Evolutionary conservation across 2,113 vertebrate species (phyloP).

Genomic region (Ivindomyrus marchei): DNA sequence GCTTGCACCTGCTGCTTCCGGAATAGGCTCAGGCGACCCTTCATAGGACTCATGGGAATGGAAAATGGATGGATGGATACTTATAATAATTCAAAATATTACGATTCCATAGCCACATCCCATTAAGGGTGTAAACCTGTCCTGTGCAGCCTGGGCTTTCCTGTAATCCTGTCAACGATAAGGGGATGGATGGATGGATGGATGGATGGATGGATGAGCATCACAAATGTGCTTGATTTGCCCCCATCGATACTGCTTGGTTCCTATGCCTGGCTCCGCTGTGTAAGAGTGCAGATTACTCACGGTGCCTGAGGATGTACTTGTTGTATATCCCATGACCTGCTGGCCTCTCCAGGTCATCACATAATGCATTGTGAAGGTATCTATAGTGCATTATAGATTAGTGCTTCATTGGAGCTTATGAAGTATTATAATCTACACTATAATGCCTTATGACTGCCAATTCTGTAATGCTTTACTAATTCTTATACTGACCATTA

Average conservation of each 20-base stretch:
- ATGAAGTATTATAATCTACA: too few species aligned
- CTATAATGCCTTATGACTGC: too few species aligned
- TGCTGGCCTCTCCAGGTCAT: not conserved
- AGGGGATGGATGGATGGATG: not conserved
- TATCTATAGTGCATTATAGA: too few species aligned
- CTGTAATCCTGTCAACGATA: not conserved
- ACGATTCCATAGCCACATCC: not conserved
- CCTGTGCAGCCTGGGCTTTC: not conserved
- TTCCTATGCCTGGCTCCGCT: not conserved
- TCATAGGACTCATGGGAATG: not conserved
- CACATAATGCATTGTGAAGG: not conserved
- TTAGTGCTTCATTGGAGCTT: too few species aligned
- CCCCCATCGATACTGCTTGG: not conserved
- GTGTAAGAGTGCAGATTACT: not conserved
- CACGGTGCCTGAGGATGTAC: not conserved
- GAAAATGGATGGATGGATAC: not conserved
- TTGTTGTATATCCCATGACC: not conserved
- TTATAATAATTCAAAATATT: not conserved
- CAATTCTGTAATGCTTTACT: too few species aligned
- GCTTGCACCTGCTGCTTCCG: not conserved
- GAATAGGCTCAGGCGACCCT: not conserved
- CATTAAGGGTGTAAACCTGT: not conserved
- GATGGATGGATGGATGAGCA: not conserved
- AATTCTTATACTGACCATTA: too few species aligned
- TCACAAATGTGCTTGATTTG: not conserved